Evolutionary conservation across 2,888 invertebrate genomes (phyloP), one percentile per base, ranked within the genome.

Genomic region (Eupithecia vulgata): DNA sequence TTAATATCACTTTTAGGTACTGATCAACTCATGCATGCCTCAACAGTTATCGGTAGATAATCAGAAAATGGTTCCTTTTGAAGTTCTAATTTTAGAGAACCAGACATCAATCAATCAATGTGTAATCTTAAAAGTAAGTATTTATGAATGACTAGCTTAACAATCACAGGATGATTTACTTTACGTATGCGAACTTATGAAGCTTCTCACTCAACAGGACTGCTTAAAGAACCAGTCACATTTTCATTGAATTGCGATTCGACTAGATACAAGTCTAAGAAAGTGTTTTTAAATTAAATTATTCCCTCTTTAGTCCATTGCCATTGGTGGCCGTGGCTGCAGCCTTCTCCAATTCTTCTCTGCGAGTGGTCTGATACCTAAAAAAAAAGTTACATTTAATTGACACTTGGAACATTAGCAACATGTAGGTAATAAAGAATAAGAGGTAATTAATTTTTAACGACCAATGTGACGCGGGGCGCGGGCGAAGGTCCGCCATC

Each of bases 221-320:
- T 75, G 34, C 73, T 37, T n/a, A 62, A 73, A n/a, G n/a, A 74
- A 73, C 71, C 73, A 73, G 71, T 73, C 73, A 70, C 75, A 68
- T 65, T 73, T 62, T 10, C 62, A 70, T 71, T 69, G 69, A 73
- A 69, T 70, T 75, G 69, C 75, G 72, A 75, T 78, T 76, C 72
- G 68, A 74, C 79, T 75, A 78, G 68, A 74, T 68, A 40, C n/a
- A 37, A 37, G 25, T 64, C 40, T 62, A 62, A 64, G 37, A 37
- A 37, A n/a, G 5, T n/a, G 37, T 13, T 35, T 67, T 48, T 42
- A 64, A 66, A 65, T 37, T 69, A 59, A 12, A 52, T 81, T 90
- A 96, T 79, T 96, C 96, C 87, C 95, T 95, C 85, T 96, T 96
- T 76, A 95, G 91, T 70, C 96, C 96, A 83, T 95, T 96, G 74